These are phyloP conservation scores for Maccullochella peelii DNA, from an alignment of 2,113 vertebrate species.

Conservation along the genomic window DNA sequence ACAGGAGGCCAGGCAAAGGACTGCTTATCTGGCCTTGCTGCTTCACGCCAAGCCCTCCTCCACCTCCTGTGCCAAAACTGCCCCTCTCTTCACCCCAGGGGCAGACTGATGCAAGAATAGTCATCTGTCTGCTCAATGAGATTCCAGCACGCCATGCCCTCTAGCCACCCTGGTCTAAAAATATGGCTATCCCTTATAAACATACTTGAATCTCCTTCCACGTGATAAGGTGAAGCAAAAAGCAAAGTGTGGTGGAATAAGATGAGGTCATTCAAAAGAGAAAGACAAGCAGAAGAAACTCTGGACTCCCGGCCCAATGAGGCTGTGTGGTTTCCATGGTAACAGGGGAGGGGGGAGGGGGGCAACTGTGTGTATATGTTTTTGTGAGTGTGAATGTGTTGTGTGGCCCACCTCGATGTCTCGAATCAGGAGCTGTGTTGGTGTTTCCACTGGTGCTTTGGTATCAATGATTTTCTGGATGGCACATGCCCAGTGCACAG, in stretches of 20 bases:
- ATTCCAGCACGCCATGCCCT: conserved; percentile 63
- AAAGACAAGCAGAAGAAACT: conserved; percentile 59
- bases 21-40: conserved; percentile 74
- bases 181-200: conserved; percentile 46
- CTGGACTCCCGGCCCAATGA: conserved; percentile 64
- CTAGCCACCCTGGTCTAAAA: conserved; percentile 64
- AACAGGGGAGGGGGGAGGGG: neutral
- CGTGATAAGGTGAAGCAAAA: conserved; percentile 7
- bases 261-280: conserved; percentile 60
- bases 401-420: conserved; percentile 90
- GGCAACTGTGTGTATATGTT: conserved; percentile 1
- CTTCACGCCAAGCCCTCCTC: conserved; percentile 57
- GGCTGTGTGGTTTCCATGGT: conserved; percentile 59
- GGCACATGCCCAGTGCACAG: conserved; percentile 92
- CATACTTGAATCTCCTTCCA: conserved; percentile 11
- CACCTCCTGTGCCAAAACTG: conserved; percentile 55
- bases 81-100: conserved; percentile 53
- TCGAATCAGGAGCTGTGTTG: conserved; percentile 94
- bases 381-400: conserved; percentile 9
- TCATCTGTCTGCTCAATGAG: conserved; percentile 68
- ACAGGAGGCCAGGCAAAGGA: conserved; percentile 64
- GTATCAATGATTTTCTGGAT: conserved; percentile 94
- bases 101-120: conserved; percentile 60
- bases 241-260: conserved; percentile 9
- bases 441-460: conserved; percentile 93